Evolutionary conservation across 1,140 invertebrate genomes (phyloP).

Genomic region (Cryptotermes secundus): DNA sequence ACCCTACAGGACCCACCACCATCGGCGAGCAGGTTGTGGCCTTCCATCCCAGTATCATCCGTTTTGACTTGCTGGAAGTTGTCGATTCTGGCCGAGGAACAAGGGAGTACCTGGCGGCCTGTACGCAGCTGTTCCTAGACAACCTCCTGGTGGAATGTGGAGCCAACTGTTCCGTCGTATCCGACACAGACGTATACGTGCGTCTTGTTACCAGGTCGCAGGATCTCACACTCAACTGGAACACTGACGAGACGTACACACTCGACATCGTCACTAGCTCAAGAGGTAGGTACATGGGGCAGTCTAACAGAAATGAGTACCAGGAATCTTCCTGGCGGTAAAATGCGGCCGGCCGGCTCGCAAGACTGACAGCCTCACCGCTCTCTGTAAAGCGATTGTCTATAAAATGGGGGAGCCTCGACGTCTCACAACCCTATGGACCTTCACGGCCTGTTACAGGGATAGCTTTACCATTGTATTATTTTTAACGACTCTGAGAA

Average conservation of each 20-base stretch:
- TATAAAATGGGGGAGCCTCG: too few species aligned
- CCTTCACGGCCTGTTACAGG: too few species aligned
- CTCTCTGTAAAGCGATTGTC: too few species aligned
- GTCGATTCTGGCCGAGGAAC: constrained; percentile 47
- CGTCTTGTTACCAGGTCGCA: constrained; percentile 51
- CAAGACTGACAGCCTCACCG: too few species aligned
- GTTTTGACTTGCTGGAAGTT: constrained; percentile 52
- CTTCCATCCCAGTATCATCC: constrained; percentile 40
- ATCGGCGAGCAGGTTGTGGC: constrained; percentile 22
- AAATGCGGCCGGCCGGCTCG: too few species aligned
- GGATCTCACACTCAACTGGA: constrained; percentile 56
- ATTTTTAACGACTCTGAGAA: too few species aligned
- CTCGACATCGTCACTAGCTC: constrained; percentile 56
- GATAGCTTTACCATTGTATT: too few species aligned
- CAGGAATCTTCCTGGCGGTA: too few species aligned
- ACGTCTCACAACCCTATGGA: too few species aligned
- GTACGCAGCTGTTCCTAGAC: constrained; percentile 50
- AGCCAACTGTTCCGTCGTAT: constrained; percentile 52
- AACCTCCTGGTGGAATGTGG: constrained; percentile 58
- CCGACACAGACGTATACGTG: constrained; percentile 52
- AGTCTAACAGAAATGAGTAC: too few species aligned
- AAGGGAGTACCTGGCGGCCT: constrained; percentile 47
- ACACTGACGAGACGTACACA: constrained; percentile 64
- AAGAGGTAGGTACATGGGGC: background rate
- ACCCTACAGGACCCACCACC: constrained; percentile 53